Evolutionary conservation across 2,113 vertebrate species (phyloP).

Genomic region (Spea bombifrons): DNA sequence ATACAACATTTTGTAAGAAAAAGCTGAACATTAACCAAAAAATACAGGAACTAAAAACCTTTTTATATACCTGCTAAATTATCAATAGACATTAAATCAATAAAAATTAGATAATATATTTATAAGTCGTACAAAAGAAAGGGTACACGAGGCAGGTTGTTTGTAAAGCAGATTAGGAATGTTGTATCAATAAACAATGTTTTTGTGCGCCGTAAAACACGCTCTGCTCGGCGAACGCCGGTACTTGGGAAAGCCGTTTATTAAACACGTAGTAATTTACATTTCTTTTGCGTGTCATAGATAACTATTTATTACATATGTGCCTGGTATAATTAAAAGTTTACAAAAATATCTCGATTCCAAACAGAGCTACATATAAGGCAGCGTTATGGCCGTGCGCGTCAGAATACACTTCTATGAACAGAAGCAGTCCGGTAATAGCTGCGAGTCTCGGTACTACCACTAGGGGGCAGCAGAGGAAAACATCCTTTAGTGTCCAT

Average conservation of each 20-base stretch:
- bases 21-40: too few species aligned
- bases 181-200: too few species aligned
- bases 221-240: background rate
- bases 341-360: conserved; percentile 59
- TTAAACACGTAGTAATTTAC: conserved; percentile 61
- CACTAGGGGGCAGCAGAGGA: conserved; percentile 16
- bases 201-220: too few species aligned
- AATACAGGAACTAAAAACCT: too few species aligned
- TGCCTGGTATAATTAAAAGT: conserved; percentile 50
- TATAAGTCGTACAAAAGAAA: too few species aligned
- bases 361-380: conserved; percentile 54
- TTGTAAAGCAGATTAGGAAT: too few species aligned
- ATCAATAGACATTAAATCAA: too few species aligned
- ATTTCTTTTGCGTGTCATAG: conserved; percentile 53
- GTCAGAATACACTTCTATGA: background rate
- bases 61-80: too few species aligned
- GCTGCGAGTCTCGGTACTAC: background rate
- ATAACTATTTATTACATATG: conserved; percentile 56
- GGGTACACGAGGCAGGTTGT: too few species aligned
- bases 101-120: too few species aligned
- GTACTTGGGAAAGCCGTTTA: conserved; percentile 63
- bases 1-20: too few species aligned
- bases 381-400: conserved; percentile 18
- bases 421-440: background rate
- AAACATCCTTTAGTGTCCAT: too few species aligned